Evolutionary conservation across 2,888 invertebrate genomes (phyloP), one percentile per base, ranked within the genome.

Genomic region (Eupithecia vulgata): DNA sequence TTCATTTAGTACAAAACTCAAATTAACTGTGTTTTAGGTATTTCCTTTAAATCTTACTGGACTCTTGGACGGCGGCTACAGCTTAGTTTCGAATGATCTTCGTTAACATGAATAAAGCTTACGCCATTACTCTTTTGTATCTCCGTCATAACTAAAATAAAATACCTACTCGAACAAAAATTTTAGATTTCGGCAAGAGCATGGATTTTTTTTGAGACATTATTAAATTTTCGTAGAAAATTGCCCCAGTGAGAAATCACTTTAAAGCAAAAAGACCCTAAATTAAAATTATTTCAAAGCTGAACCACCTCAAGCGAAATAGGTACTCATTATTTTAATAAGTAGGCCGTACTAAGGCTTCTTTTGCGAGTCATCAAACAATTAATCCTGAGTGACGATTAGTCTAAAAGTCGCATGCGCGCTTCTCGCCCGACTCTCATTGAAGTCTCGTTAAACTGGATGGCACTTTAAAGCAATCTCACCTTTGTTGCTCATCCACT

Each of bases 381-480:
- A 89, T 87, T 89, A 90, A 85, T 80, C 78, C 73, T 72, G 74
- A 72, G 72, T 78, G 83, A 82, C 84, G 80, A 85, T 87, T 86
- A 85, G 83, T 81, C 71, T 81, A 81, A 83, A 76, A 84, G 81
- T 88, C 82, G 81, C 81, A 77, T 82, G 84, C 82, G 45, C 71
- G 71, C 48, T 67, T 61, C 69, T 21, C 68, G 34, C 67, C 25
- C 64, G 34, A 34, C 67, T 61, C 69, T 65, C 65, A 69, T 72
- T 71, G 70, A 72, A 72, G 67, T 72, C 75, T 88, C 85, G 85
- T 90, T 87, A 89, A 85, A 67, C 78, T 75, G 76, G 81, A 82
- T 78, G 82, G 82, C 84, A 87, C 86, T 90, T 89, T 88, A 91
- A 87, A 91, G 89, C 83, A 89, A 88, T 89, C 81, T 88, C 88